Percentiles rank a stretch among this genome's conserved stretches.
Conservation (phyloP, 2,797 vertebrate genomes). For the Ctenochaetus hawaiiensis region DNA sequence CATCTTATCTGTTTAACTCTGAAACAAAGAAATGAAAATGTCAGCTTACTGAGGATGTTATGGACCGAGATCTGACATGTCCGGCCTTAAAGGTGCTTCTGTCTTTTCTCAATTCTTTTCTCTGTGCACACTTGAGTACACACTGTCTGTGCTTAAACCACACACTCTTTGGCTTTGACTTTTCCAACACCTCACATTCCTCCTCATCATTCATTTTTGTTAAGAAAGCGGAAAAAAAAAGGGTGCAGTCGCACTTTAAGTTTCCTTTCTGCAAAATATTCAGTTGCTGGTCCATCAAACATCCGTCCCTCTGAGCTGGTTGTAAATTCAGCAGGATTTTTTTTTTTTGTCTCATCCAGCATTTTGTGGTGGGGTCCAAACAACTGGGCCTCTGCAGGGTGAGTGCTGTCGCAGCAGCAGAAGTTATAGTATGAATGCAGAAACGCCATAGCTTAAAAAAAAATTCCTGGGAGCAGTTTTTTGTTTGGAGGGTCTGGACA, state of each 20-base stretch:
- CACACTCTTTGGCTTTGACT: not conserved
- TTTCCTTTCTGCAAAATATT: conserved; percentile 16
- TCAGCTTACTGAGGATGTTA: conserved; percentile 27
- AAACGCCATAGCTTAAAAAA: conserved; percentile 12
- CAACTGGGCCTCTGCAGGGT: conserved; percentile 35
- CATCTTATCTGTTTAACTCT: not conserved
- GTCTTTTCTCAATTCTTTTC: conserved; percentile 17
- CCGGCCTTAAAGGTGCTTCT: not conserved
- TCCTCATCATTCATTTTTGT: conserved; percentile 20
- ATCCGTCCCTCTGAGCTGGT: conserved; percentile 14
- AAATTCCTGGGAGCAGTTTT: not conserved
- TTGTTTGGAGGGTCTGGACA: not conserved
- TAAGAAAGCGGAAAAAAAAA: conserved; percentile 14
- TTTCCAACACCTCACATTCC: conserved; percentile 5
- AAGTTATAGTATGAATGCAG: conserved; percentile 24
- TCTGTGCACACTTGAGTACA: conserved; percentile 2
- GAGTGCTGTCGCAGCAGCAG: conserved; percentile 33
- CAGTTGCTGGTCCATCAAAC: conserved; percentile 14
- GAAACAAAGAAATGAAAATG: conserved; percentile 9
- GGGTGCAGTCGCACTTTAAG: conserved; percentile 15
- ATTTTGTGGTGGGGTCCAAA: not conserved
- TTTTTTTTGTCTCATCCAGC: conserved; percentile 6
- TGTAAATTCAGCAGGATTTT: conserved; percentile 54
- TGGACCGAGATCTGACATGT: not conserved
- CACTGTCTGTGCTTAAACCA: not conserved